Evolutionary conservation across 2,113 vertebrate genomes (phyloP), one percentile per base, ranked within the genome.

Genomic region (Hepsetus odoe): DNA sequence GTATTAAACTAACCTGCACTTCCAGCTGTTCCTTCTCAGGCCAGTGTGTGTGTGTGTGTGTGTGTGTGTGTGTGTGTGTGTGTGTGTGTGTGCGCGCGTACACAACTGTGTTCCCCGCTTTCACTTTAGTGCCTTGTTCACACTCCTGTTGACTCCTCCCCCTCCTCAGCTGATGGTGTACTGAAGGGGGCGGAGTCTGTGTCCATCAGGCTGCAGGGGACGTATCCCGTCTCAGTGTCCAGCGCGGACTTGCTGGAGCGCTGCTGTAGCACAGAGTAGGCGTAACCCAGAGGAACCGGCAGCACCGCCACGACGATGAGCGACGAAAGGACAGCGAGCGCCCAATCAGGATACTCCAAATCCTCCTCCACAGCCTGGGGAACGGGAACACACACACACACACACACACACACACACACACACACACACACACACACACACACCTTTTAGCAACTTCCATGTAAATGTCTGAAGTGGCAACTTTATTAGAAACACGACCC

Each of bases 311-410:
- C 13, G 8, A 93, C 0, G 42, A 93, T 91, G n/a, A 95, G 85
- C 2, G 32, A 0, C 0, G 91, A 86, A 65, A 97, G 76, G 58
- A 95, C 81, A 3, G 85, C 91, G 38, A 94, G 83, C 0, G 95
- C 92, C 90, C 93, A 93, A 30, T 72, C 87, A 0, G 95, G 95
- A 56, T 96, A 95, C 0, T 88, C 82, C 68, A 92, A 83, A 14
- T 46, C 30, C 0, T 81, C n/a, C 66, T 95, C 93, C 11, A 85
- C 83, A 1, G 90, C 93, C 93, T 97, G 88, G 22, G 62, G 42
- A 22, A 18, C 9, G 35, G 4, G 9, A 1, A 46, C 14, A 14
- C 40, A 42, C 9, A 42, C 40, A 42, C 40, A 42, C 3, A 42
- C 3, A 42, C 9, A 46, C 13, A 46, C 44, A 46, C 13, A 46